Conservation (phyloP, 1,140 invertebrate species). For the Drosophila aff. region DNA sequence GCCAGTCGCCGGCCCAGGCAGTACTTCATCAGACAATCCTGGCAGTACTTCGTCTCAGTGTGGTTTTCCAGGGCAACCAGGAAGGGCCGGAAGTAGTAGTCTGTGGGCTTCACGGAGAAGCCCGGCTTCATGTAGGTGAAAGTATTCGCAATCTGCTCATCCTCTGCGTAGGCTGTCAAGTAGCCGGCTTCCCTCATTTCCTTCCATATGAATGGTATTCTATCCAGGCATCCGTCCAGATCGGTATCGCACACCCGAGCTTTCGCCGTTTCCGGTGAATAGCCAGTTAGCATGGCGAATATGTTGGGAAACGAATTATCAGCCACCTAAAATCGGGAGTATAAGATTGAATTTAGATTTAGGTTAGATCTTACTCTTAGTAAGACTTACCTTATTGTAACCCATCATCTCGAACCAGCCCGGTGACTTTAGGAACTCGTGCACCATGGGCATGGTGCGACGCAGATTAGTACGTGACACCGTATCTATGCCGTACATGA, state of each 20-base stretch:
- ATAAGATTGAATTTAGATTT: neutral
- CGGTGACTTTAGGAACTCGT: constrained; percentile 38
- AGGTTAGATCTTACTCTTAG: too few relatives aligned
- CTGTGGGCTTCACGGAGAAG: constrained; percentile 91
- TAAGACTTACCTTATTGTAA: constrained; percentile 62
- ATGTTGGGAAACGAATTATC: constrained; percentile 94
- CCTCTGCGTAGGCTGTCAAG: constrained; percentile 92
- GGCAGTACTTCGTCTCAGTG: constrained; percentile 86
- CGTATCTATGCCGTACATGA: constrained; percentile 67
- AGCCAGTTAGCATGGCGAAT: constrained; percentile 90
- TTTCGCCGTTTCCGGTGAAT: constrained; percentile 85
- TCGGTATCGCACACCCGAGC: constrained; percentile 86
- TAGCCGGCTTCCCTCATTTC: constrained; percentile 89
- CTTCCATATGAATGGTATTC: constrained; percentile 93
- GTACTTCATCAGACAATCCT: constrained; percentile 30
- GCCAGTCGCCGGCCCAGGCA: constrained; percentile 87
- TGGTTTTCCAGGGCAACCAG: constrained; percentile 87
- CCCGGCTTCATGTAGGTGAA: constrained; percentile 93
- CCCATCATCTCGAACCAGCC: constrained; percentile 68
- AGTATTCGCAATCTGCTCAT: constrained; percentile 89
- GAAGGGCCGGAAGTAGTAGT: constrained; percentile 93
- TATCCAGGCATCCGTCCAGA: constrained; percentile 85
- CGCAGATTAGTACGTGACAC: constrained; percentile 84
- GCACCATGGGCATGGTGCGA: constrained; percentile 61
- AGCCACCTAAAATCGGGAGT: constrained; percentile 85